phyloP scores from a whole-genome alignment of 2,797 vertebrate genomes.

The Pseudocheirus occidentalis region DNA sequence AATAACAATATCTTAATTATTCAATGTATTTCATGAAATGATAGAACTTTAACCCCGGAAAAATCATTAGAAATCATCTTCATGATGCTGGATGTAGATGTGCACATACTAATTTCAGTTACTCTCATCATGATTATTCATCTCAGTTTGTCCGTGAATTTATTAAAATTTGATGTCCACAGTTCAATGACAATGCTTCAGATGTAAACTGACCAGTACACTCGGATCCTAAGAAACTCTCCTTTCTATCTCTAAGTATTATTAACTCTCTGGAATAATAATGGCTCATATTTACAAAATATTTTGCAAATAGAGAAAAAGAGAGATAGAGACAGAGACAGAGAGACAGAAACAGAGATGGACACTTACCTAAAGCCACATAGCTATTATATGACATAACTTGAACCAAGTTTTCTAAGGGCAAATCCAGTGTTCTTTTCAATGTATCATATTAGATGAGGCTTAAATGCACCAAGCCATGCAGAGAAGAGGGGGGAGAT shows the following conservation, averaged over 20 bases:
- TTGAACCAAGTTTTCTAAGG: background rate
- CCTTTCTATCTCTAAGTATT: background rate
- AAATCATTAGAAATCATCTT: background rate
- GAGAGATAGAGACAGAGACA: background rate
- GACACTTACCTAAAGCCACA: background rate
- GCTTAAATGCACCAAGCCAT: background rate
- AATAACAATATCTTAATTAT: background rate
- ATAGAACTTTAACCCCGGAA: background rate
- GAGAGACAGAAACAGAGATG: background rate
- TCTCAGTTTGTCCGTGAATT: background rate
- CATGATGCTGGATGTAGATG: background rate
- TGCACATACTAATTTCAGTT: background rate
- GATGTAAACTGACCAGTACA: background rate
- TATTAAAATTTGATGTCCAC: background rate
- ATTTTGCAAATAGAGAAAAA: background rate
- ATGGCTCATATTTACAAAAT: background rate
- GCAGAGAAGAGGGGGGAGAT: conserved; percentile 16
- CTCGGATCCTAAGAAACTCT: background rate
- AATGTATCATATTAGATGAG: background rate
- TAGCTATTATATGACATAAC: background rate
- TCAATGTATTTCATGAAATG: background rate
- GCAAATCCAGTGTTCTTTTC: background rate
- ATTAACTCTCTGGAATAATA: background rate
- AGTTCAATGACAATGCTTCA: background rate
- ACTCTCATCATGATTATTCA: background rate